phyloP scores from a whole-genome alignment of 2,113 vertebrate genomes.

The Tachuris rubrigastra region DNA sequence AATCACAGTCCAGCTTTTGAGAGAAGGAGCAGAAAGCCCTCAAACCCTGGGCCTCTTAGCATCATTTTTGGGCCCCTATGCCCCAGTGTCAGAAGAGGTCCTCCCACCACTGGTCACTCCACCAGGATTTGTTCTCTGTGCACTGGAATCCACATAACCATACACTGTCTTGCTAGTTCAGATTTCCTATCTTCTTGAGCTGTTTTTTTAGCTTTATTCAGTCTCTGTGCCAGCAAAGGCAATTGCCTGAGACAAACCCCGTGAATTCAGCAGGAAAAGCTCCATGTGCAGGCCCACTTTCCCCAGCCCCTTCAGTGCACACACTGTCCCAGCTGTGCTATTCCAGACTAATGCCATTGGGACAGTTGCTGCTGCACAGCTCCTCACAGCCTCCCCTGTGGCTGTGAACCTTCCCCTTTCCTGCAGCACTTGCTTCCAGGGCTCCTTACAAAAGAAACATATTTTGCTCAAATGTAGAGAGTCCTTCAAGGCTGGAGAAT shows the following conservation, averaged over 20 bases:
- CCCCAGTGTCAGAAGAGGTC: neutral
- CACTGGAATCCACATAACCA: neutral
- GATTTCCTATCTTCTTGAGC: neutral
- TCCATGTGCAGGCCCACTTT: neutral
- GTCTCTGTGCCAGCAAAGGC: neutral
- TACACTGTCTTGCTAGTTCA: neutral
- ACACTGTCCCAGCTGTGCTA: rapidly evolving
- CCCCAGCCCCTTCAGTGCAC: neutral
- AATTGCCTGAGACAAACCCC: neutral
- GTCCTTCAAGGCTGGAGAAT: neutral
- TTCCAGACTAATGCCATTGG: rapidly evolving
- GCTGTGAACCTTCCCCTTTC: neutral
- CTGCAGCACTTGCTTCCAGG: neutral
- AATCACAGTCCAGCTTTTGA: neutral
- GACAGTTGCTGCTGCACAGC: neutral
- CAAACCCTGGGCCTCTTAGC: neutral
- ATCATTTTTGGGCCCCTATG: neutral
- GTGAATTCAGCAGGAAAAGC: neutral
- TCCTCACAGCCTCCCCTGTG: neutral
- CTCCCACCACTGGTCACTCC: neutral
- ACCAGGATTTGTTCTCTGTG: neutral
- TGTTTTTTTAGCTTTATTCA: neutral
- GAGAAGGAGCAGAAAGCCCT: neutral
- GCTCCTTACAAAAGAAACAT: neutral
- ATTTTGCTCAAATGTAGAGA: neutral